Evolutionary conservation across 2,113 vertebrate genomes (phyloP), one percentile per base, ranked within the genome.

Genomic region (Chamaetylas fuelleborni): DNA sequence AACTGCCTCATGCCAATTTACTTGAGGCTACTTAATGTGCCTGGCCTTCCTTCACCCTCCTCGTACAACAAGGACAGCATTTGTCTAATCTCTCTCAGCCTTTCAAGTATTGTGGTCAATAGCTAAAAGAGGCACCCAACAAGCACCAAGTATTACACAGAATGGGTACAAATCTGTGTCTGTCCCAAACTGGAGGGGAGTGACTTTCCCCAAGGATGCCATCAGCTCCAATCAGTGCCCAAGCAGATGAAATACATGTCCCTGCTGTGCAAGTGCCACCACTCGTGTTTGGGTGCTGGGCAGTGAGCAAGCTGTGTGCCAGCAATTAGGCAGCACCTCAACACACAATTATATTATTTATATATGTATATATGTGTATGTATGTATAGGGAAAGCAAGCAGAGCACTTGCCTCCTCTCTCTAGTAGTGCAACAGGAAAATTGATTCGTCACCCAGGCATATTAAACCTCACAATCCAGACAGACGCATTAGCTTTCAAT

Each of bases 401-500:
- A 36, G 8, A 47, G 42, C 6, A 9, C 71, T 86, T 73, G 47
- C 85, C 66, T 88, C 47, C 15, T 20, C 34, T 79, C 53, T 48
- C 79, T 95, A 48, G 40, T 34, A 89, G 64, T 54, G 65, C 91
- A 88, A 80, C 47, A 81, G 88, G 89, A 84, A 97, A 96, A 97
- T 61, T 93, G 86, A 97, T 97, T 97, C 47, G 25, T 95, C 87
- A 94, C 86, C 93, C 92, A 92, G 92, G 87, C 38, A 6, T 60
- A 94, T 96, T 95, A 94, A 71, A 94, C 60, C 88, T 96, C 5
- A 0, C 51, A 15, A 97, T 95, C 93, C 97, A 96, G 95, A 95
- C 94, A 96, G 95, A 69, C 91, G 83, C 90, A 96, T 94, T 97
- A 95, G 83, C 92, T 96, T 97, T 96, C 97, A 97, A 97, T 98